A percentile compares a stretch with the other conserved stretches of the same genome.
phyloP scores from a whole-genome alignment of 2,113 vertebrate genomes.

The Okapia johnstoni region DNA sequence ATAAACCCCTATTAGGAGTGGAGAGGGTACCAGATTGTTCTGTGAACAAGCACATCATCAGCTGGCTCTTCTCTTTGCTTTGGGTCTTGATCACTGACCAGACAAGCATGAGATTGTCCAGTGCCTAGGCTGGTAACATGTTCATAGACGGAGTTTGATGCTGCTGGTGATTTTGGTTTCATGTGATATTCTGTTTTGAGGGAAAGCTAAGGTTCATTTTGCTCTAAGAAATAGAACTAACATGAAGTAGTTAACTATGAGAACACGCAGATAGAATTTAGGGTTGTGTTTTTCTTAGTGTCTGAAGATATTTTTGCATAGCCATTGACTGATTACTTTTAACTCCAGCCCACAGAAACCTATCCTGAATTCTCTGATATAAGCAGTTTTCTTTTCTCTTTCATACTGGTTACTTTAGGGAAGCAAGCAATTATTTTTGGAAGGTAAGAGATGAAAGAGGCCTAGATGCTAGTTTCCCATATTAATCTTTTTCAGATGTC shows the following conservation, averaged over 20 bases:
- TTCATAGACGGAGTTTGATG: not conserved
- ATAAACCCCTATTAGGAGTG: not conserved
- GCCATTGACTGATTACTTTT: not conserved
- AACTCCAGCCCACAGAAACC: not conserved
- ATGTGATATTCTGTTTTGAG: not conserved
- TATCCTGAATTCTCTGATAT: not conserved
- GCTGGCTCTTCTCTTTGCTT: not conserved
- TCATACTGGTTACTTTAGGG: not conserved
- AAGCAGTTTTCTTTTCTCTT: not conserved
- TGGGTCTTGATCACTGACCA: not conserved
- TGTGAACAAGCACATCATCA: not conserved
- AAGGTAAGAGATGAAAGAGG: not conserved
- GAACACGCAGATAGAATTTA: not conserved
- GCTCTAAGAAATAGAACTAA: not conserved
- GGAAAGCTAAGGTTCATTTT: not conserved
- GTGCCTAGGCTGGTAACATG: not conserved
- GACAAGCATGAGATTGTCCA: not conserved
- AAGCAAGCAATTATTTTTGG: not conserved
- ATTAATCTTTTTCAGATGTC: conserved; percentile 73
- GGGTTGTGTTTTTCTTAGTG: not conserved
- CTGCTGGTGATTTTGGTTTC: not conserved
- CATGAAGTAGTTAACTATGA: not conserved
- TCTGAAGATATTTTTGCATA: not conserved
- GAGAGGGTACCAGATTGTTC: not conserved
- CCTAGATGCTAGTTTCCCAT: not conserved